phyloP scores from a whole-genome alignment of 2,888 invertebrate genomes.

The Balanococcus diminutus region DNA sequence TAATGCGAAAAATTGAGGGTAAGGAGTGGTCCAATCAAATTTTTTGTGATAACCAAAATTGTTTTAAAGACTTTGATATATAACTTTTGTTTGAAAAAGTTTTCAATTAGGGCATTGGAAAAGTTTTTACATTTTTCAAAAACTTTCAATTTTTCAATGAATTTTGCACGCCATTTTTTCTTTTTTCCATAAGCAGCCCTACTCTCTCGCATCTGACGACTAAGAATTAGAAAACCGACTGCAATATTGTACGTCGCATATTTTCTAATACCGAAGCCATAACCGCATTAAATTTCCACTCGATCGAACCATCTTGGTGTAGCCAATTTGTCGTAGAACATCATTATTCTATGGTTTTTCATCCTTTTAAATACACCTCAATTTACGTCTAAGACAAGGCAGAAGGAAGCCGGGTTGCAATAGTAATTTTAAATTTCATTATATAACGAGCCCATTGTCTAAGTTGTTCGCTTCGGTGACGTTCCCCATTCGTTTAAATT shows the following conservation, averaged over 20 bases:
- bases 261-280: background rate
- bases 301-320: background rate
- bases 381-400: background rate
- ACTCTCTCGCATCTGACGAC: too few species aligned
- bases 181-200: too few species aligned
- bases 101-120: too few species aligned
- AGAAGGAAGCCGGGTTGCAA: background rate
- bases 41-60: too few species aligned
- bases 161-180: too few species aligned
- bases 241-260: background rate
- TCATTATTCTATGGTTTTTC: background rate
- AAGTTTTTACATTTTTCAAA: too few species aligned
- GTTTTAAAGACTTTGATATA: too few species aligned
- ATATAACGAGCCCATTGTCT: slow-evolving; percentile 18
- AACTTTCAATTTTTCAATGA: too few species aligned
- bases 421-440: slow-evolving; percentile 13
- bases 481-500: background rate
- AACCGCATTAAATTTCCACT: background rate
- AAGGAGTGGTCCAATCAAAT: too few species aligned
- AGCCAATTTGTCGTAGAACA: background rate
- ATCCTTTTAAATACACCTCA: background rate
- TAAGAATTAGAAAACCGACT: too few species aligned
- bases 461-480: background rate
- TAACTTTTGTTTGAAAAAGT: too few species aligned
- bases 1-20: too few species aligned